A percentile compares a stretch with the other conserved stretches of the same genome.
These are phyloP conservation scores for Deroplatys truncata DNA, from an alignment of 2,888 invertebrate genomes.

Conservation along the genomic window DNA sequence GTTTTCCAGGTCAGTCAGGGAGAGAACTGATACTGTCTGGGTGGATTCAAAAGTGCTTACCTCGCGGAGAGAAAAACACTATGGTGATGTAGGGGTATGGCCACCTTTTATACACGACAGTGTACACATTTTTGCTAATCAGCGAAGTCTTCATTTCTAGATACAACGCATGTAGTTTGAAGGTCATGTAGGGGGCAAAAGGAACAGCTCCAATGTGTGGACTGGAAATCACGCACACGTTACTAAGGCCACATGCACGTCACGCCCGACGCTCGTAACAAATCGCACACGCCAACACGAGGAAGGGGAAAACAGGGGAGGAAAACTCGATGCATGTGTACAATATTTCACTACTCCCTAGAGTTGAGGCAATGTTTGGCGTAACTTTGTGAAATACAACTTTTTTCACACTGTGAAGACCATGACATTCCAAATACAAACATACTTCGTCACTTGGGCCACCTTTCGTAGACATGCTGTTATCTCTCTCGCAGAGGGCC, in stretches of 20 bases:
- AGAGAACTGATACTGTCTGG: too few species aligned
- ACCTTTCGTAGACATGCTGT: background rate
- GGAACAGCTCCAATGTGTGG: background rate
- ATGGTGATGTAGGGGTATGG: too few species aligned
- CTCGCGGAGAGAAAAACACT: too few species aligned
- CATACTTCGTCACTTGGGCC: background rate
- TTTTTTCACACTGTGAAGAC: background rate
- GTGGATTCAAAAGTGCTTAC: too few species aligned
- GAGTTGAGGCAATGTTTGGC: background rate
- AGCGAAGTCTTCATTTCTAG: too few species aligned
- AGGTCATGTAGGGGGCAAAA: background rate
- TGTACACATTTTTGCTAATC: too few species aligned
- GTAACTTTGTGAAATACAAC: background rate
- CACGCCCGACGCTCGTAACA: background rate
- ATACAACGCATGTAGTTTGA: too few species aligned
- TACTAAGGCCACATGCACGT: background rate
- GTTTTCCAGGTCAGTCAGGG: too few species aligned
- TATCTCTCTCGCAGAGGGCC: background rate
- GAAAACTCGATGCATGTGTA: background rate
- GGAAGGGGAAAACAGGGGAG: background rate
- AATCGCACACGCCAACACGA: background rate
- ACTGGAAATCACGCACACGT: background rate
- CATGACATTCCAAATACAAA: background rate
- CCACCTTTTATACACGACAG: too few species aligned
- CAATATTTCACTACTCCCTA: background rate